Evolutionary conservation across 2,888 invertebrate species (phyloP).

Genomic region (Halocaridina rubra): DNA sequence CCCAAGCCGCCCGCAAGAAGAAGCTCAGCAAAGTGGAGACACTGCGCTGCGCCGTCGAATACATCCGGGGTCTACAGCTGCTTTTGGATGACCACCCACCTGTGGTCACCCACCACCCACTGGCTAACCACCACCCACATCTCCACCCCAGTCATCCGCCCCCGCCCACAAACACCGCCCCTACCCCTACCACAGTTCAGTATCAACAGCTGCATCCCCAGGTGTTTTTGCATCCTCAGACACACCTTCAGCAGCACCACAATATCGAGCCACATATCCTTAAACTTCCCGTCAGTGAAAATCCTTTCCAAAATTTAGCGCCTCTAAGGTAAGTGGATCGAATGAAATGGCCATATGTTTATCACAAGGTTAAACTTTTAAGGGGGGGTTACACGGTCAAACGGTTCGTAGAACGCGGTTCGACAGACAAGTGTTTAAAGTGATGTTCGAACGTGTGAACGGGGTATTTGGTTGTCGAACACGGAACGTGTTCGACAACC

Average conservation of each 20-base stretch:
- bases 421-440: no score
- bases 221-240: slow-evolving; percentile 42
- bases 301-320: slow-evolving; percentile 25
- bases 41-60: slow-evolving; percentile 87
- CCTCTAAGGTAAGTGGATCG: slow-evolving; percentile 27
- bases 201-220: slow-evolving; percentile 33
- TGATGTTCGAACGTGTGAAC: no score
- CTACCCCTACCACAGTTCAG: background rate
- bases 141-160: background rate
- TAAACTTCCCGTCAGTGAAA: slow-evolving; percentile 34
- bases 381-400: no score
- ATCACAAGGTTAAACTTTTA: no score
- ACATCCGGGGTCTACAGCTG: slow-evolving; percentile 83
- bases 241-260: slow-evolving; percentile 19
- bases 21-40: slow-evolving; percentile 76
- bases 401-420: no score
- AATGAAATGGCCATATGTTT: no score
- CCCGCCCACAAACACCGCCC: background rate
- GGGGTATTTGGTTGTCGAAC: no score
- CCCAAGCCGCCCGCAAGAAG: slow-evolving; percentile 70
- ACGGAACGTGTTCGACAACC: no score
- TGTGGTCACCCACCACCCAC: background rate
- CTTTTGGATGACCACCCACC: slow-evolving; percentile 71
- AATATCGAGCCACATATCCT: slow-evolving; percentile 50
- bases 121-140: background rate